phyloP scores from a whole-genome alignment of 2,797 vertebrate genomes.

The Sarcoramphus papa region DNA sequence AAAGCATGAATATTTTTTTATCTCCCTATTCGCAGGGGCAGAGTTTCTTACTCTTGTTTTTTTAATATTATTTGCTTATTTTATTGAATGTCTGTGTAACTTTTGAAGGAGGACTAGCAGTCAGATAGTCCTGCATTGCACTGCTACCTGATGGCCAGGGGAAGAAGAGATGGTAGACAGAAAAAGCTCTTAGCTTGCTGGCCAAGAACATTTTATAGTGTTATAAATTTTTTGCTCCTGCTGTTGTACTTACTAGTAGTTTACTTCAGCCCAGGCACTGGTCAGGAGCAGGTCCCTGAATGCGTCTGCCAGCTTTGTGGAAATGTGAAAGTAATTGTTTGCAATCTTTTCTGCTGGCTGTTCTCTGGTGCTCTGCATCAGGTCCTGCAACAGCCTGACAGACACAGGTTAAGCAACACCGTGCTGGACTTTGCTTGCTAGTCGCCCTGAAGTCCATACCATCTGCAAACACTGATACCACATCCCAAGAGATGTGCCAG shows the following conservation, averaged over 20 bases:
- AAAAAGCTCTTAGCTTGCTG: neutral
- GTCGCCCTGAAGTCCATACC: neutral
- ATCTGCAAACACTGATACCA: neutral
- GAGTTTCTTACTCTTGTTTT: neutral
- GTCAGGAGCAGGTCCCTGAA: neutral
- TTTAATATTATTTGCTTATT: neutral
- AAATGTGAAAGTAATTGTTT: neutral
- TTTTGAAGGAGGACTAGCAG: neutral
- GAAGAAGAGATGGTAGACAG: neutral
- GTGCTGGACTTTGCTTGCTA: fast-evolving
- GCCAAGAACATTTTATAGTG: neutral
- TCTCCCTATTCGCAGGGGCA: neutral
- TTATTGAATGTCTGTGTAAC: neutral
- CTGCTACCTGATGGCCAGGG: neutral
- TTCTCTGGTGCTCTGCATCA: neutral
- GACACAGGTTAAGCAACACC: neutral
- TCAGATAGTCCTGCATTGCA: neutral
- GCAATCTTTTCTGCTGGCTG: neutral
- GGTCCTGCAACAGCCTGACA: neutral
- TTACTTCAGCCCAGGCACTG: neutral
- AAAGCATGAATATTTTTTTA: neutral
- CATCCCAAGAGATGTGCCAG: neutral
- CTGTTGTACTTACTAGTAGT: neutral
- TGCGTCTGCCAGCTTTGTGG: neutral
- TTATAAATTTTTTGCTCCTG: neutral